Conservation (phyloP, 2,888 invertebrate genomes). For the Zhuqinia jingwanae region DNA sequence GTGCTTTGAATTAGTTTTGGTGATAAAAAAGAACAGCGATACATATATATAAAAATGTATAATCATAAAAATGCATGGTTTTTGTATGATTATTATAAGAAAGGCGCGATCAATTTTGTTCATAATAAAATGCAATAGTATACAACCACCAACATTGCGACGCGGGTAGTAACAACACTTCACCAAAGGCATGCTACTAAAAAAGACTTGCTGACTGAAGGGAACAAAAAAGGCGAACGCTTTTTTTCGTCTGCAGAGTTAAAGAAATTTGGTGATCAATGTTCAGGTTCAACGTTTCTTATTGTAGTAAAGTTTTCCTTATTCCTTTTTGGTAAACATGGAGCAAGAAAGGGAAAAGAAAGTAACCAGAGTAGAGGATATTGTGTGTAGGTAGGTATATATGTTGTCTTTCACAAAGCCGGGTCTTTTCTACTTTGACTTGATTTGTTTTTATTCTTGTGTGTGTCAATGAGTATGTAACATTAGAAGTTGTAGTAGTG, state of each 20-base stretch:
- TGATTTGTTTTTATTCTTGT: background rate
- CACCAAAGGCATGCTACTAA: background rate
- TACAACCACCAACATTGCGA: background rate
- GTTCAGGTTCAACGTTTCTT: conserved; percentile 22
- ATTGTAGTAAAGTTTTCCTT: background rate
- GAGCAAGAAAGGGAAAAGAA: background rate
- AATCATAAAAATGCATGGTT: background rate
- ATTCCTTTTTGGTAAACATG: background rate
- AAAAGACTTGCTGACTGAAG: conserved; percentile 6
- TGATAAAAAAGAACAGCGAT: conserved; percentile 13
- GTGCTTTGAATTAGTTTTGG: background rate
- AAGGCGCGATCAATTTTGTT: conserved; percentile 33
- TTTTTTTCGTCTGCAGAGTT: background rate
- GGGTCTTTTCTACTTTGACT: background rate
- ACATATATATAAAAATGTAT: background rate
- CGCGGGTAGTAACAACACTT: background rate
- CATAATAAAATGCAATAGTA: background rate
- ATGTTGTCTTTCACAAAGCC: background rate
- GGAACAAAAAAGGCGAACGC: background rate
- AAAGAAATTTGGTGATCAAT: conserved; percentile 31
- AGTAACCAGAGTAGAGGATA: background rate
- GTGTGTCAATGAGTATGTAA: too few relatives aligned
- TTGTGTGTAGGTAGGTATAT: too few relatives aligned
- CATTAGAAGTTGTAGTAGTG: too few relatives aligned
- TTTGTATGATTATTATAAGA: conserved; percentile 4